These are phyloP conservation scores for Ephialtes manifestator DNA, from an alignment of 2,888 invertebrate species.

Conservation along the genomic window DNA sequence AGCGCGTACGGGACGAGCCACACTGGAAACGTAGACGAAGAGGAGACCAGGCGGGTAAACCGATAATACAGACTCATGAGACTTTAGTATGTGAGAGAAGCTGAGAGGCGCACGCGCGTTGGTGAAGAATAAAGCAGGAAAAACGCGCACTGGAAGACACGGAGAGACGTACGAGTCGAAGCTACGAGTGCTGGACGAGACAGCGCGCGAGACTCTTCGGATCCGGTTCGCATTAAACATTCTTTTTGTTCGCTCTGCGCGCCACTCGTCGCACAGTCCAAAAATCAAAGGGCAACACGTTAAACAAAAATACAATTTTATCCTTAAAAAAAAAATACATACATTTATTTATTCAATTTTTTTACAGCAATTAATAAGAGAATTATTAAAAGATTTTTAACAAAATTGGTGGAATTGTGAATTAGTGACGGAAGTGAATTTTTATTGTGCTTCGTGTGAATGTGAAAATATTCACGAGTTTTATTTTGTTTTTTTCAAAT, in stretches of 20 bases:
- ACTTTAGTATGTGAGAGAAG: conserved; percentile 11
- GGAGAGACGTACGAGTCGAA: conserved; percentile 1
- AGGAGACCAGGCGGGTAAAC: conserved; percentile 22
- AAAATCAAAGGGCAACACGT: background rate
- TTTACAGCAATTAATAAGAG: too few relatives aligned
- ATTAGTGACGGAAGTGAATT: background rate
- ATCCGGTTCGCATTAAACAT: background rate
- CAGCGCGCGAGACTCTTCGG: conserved; percentile 54
- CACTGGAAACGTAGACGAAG: conserved; percentile 11
- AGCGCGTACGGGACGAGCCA: background rate
- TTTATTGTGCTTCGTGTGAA: background rate
- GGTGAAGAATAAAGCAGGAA: background rate
- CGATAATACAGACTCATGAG: conserved; percentile 20
- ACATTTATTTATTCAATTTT: too few relatives aligned
- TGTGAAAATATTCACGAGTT: background rate
- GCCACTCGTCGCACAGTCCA: background rate
- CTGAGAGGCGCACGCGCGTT: conserved; percentile 38
- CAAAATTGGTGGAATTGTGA: background rate
- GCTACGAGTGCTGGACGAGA: conserved; percentile 56
- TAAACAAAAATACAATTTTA: too few relatives aligned
- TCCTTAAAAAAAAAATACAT: too few relatives aligned
- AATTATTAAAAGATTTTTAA: background rate
- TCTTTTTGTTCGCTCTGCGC: conserved; percentile 1
- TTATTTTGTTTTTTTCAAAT: too few relatives aligned
- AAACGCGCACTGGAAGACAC: background rate